Evolutionary conservation across 2,113 vertebrate species (phyloP), one percentile per base, ranked within the genome.

Genomic region (Oenanthe oenanthe): DNA sequence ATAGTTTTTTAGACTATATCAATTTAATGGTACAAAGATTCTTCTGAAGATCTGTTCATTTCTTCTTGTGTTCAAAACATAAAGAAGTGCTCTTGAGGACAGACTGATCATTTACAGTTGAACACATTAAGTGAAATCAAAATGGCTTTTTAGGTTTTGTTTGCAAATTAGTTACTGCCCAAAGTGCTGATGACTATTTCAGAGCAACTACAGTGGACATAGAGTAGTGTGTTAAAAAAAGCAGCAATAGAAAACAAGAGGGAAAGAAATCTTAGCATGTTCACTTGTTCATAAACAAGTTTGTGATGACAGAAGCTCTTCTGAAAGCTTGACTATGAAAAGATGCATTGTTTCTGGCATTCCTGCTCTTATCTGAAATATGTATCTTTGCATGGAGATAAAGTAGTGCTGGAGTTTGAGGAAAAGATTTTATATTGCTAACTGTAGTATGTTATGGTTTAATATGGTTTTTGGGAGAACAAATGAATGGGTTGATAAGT

Each of bases 21-120:
- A 81, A 57, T 43, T 58, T 12, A 38, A 42, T 4, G 1, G 11
- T 50, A 53, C 53, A 57, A 72, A 75, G 53, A 72, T 32, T 16
- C 45, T 91, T 36, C 61, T 84, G 53, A 62, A 91, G 53, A 71
- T 83, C 29, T 86, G 28, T 62, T 29, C 40, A 51, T 43, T 85
- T 75, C 9, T 60, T 74, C 7, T 2, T 56, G 21, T 47, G 31
- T 74, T 84, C 54, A 76, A 20, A 47, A 34, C 13, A 47, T 21
- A 7, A 0, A 3, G 60, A 66, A 56, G 7, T 86, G 57, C 50
- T 89, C 40, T 73, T 0, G 0, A 83, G 67, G 20, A 48, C 14
- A 40, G 32, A 10, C 11, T 74, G 28, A n/a, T 63, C 19, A 6
- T 24, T 11, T 73, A 5, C 34, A 19, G 10, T 42, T 81, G 77